phyloP scores from a whole-genome alignment of 2,888 invertebrate genomes.

The Acrobasis suavella region DNA sequence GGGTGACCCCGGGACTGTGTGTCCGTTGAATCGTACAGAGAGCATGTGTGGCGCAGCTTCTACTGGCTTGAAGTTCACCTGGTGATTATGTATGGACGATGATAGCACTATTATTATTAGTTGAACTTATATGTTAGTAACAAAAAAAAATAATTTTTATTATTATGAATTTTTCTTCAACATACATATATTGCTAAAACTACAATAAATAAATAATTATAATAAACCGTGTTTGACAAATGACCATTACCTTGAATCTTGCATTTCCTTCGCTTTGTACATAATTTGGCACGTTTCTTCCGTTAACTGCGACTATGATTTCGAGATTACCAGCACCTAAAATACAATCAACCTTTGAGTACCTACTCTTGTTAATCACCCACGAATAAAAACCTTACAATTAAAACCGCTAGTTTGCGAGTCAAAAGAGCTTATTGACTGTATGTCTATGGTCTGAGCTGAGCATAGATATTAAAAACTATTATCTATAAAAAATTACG shows the following conservation, averaged over 20 bases:
- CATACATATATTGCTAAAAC: neutral
- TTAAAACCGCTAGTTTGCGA: too few relatives aligned
- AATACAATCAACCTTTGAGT: constrained; percentile 4
- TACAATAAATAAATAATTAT: neutral
- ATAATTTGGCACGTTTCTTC: constrained; percentile 98
- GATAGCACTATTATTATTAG: too few relatives aligned
- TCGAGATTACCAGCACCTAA: constrained; percentile 96
- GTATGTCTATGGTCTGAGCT: too few relatives aligned
- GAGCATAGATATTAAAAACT: too few relatives aligned
- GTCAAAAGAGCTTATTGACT: too few relatives aligned
- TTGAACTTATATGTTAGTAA: too few relatives aligned
- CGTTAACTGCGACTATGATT: constrained; percentile 98
- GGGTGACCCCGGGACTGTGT: constrained; percentile 94
- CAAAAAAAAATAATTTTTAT: too few relatives aligned
- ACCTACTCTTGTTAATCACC: too few relatives aligned
- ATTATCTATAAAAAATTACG: too few relatives aligned
- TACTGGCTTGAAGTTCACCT: constrained; percentile 97
- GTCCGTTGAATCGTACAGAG: constrained; percentile 92
- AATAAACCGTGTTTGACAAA: neutral
- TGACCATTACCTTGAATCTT: constrained; percentile 87
- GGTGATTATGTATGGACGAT: constrained; percentile 27
- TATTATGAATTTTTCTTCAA: too few relatives aligned
- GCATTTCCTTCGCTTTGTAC: constrained; percentile 99
- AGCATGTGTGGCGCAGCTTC: constrained; percentile 95
- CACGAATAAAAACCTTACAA: too few relatives aligned